phyloP scores from a whole-genome alignment of 2,113 vertebrate genomes.

The Perca flavescens region DNA sequence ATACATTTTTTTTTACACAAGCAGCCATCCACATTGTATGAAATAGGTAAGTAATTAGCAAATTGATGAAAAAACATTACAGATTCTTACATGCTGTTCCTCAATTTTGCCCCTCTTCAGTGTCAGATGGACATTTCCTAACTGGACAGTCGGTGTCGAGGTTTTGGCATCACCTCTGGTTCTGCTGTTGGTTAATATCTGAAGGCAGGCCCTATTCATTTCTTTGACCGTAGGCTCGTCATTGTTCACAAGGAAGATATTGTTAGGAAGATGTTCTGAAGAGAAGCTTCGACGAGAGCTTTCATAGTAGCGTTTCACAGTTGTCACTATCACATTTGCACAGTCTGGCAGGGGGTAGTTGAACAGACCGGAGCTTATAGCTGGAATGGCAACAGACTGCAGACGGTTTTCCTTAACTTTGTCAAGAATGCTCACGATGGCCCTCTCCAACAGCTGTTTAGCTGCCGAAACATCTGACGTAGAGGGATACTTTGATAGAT shows the following conservation, averaged over 20 bases:
- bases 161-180: neutral
- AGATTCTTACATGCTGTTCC: conserved; percentile 80
- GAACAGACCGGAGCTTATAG: conserved; percentile 91
- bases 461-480: fast-evolving
- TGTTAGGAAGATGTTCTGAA: neutral
- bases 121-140: conserved; percentile 61
- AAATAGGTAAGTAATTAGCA: neutral
- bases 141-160: neutral
- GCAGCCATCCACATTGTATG: neutral
- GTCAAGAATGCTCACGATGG: conserved; percentile 74
- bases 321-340: conserved; percentile 82
- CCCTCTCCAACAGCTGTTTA: neutral
- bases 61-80: neutral
- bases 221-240: conserved; percentile 83
- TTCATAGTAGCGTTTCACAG: conserved; percentile 68
- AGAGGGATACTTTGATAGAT: fast-evolving
- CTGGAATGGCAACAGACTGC: conserved; percentile 90
- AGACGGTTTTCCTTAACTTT: fast-evolving
- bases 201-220: conserved; percentile 83
- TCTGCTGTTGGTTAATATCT: conserved; percentile 13
- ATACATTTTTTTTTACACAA: neutral
- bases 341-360: conserved; percentile 86
- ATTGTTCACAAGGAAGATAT: conserved; percentile 89
- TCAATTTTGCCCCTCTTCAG: conserved; percentile 76
- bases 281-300: fast-evolving